These are phyloP conservation scores for Polypedilum vanderplanki DNA, from an alignment of 1,140 invertebrate genomes.

Conservation along the genomic window DNA sequence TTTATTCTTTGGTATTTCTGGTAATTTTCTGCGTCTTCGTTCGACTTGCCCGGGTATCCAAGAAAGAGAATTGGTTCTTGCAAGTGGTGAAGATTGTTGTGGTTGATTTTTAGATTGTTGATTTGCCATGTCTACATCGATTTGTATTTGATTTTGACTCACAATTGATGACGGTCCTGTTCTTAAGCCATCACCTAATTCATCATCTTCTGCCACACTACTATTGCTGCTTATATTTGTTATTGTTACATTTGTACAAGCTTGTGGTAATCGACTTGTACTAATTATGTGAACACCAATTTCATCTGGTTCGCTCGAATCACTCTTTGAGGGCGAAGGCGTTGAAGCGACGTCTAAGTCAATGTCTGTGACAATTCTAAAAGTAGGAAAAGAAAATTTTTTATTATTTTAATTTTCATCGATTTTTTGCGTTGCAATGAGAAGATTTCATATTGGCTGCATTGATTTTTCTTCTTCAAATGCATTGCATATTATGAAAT, in stretches of 20 bases:
- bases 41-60: conserved; percentile 47
- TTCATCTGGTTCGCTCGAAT: conserved; percentile 35
- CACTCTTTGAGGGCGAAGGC: conserved; percentile 65
- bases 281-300: conserved; percentile 22
- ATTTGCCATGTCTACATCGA: no score
- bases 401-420: background rate
- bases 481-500: background rate
- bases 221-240: conserved; percentile 32
- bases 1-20: conserved; percentile 80
- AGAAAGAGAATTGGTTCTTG: conserved; percentile 34
- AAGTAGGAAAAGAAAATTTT: conserved; percentile 27
- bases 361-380: conserved; percentile 70
- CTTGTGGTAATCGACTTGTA: background rate
- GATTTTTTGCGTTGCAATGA: background rate
- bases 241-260: conserved; percentile 34
- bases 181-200: conserved; percentile 44
- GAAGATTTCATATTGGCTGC: background rate
- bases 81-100: conserved; percentile 41
- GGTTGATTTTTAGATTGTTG: conserved; percentile 33
- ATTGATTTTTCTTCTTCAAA: conserved; percentile 18
- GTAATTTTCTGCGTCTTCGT: conserved; percentile 67
- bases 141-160: conserved; percentile 33
- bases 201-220: conserved; percentile 42
- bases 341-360: conserved; percentile 68
- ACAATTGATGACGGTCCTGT: conserved; percentile 37